phyloP scores from a whole-genome alignment of 2,888 invertebrate genomes.

The Hesperia comma region DNA sequence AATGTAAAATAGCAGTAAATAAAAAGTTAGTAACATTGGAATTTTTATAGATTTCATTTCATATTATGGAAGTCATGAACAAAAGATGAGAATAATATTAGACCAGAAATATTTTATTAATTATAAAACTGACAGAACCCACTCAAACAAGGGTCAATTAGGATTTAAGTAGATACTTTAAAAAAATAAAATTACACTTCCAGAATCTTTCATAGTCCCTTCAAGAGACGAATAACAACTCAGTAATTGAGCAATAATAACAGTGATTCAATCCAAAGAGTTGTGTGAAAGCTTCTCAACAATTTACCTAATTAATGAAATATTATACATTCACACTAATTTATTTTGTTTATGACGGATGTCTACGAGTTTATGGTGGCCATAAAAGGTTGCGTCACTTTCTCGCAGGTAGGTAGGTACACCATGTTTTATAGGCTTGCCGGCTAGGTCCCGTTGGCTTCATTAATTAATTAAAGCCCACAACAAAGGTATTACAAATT shows the following conservation, averaged over 20 bases:
- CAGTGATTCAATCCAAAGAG: not conserved
- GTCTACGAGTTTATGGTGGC: conserved; percentile 23
- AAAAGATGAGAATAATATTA: not conserved
- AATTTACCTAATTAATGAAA: conserved; percentile 8
- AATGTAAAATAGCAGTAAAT: not conserved
- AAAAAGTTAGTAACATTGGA: too few species aligned
- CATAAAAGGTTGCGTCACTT: conserved; percentile 23
- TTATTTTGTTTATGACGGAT: conserved; percentile 25
- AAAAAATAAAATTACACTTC: too few species aligned
- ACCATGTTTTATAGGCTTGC: conserved; percentile 4
- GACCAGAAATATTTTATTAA: too few species aligned
- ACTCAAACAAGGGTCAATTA: too few species aligned
- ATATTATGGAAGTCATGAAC: too few species aligned
- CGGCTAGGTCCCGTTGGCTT: conserved; percentile 14
- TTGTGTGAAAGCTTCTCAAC: conserved; percentile 7
- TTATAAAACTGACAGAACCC: too few species aligned
- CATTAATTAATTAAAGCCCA: conserved; percentile 24
- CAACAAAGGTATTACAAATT: conserved; percentile 4
- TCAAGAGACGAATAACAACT: too few species aligned
- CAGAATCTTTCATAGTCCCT: too few species aligned
- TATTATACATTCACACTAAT: conserved; percentile 10
- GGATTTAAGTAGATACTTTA: too few species aligned
- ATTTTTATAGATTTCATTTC: too few species aligned
- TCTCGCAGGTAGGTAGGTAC: conserved; percentile 1
- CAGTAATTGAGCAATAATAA: conserved; percentile 1